Conservation (phyloP, 2,888 invertebrate genomes). For the Lagria hirta region DNA sequence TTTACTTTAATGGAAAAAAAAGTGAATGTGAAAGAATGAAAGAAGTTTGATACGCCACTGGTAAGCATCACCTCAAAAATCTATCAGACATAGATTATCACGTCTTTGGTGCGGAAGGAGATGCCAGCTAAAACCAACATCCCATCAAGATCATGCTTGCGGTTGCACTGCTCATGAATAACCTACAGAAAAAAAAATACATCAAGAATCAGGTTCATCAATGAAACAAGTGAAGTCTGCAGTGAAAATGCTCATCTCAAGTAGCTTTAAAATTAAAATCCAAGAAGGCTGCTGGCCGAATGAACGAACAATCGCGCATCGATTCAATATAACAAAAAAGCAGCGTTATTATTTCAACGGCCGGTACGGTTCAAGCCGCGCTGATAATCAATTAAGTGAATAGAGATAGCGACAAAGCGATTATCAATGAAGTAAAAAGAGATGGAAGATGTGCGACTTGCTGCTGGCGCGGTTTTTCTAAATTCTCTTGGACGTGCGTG, state of each 20-base stretch:
- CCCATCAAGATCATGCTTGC: slow-evolving; percentile 4
- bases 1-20: too few species aligned
- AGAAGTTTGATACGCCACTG: too few species aligned
- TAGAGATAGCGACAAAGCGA: not conserved
- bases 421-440: slow-evolving; percentile 2
- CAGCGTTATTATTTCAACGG: slow-evolving; percentile 16
- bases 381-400: slow-evolving; percentile 22
- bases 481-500: slow-evolving; percentile 46
- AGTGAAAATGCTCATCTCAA: not conserved
- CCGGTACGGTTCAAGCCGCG: slow-evolving; percentile 20
- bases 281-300: slow-evolving; percentile 4
- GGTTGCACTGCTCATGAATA: slow-evolving; percentile 12
- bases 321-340: slow-evolving; percentile 16
- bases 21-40: too few species aligned
- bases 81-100: slow-evolving; percentile 1
- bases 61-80: too few species aligned
- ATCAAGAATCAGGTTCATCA: slow-evolving; percentile 13
- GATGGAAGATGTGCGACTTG: slow-evolving; percentile 5
- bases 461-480: slow-evolving; percentile 39
- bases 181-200: slow-evolving; percentile 5
- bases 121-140: slow-evolving; percentile 12
- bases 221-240: slow-evolving; percentile 8
- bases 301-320: slow-evolving; percentile 15
- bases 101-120: slow-evolving; percentile 6
- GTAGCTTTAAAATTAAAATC: slow-evolving; percentile 13